Conservation (phyloP, 2,797 vertebrate genomes). For the Rachycentron canadum region DNA sequence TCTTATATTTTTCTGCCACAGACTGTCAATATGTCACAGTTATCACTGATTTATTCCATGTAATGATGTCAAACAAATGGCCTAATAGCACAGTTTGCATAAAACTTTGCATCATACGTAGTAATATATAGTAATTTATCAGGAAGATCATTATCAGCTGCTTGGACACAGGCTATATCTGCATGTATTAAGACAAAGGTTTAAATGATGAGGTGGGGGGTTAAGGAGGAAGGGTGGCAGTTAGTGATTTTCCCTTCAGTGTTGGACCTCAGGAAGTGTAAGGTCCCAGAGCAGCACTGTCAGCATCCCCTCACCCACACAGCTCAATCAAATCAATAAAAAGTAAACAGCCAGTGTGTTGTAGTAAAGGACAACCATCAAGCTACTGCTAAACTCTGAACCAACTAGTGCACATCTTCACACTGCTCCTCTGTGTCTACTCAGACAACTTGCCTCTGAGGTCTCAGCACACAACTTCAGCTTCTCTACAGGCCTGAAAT, state of each 20-base stretch:
- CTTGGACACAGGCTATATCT: slow-evolving; percentile 10
- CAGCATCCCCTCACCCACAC: slow-evolving; percentile 66
- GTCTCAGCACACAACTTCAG: not conserved
- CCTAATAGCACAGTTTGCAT: not conserved
- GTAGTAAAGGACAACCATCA: slow-evolving; percentile 40
- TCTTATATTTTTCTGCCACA: not conserved
- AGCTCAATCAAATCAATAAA: slow-evolving; percentile 73
- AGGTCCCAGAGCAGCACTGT: slow-evolving; percentile 62
- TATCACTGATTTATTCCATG: not conserved
- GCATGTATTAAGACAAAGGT: slow-evolving; percentile 20
- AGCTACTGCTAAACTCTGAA: slow-evolving; percentile 36
- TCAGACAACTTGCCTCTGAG: slow-evolving; percentile 10
- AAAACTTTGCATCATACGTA: not conserved
- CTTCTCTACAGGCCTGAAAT: slow-evolving; percentile 17
- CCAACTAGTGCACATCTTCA: not conserved
- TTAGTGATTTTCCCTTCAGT: slow-evolving; percentile 58
- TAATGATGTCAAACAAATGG: not conserved
- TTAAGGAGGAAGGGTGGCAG: slow-evolving; percentile 19
- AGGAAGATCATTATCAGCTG: slow-evolving; percentile 34
- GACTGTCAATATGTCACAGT: not conserved
- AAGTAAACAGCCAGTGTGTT: slow-evolving; percentile 45
- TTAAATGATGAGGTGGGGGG: slow-evolving; percentile 10
- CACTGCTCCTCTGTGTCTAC: slow-evolving; percentile 7
- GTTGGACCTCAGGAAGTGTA: slow-evolving; percentile 54
- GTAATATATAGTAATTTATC: slow-evolving; percentile 1